Evolutionary conservation across 2,888 invertebrate genomes (phyloP).

Genomic region (Hypsopygia costalis): DNA sequence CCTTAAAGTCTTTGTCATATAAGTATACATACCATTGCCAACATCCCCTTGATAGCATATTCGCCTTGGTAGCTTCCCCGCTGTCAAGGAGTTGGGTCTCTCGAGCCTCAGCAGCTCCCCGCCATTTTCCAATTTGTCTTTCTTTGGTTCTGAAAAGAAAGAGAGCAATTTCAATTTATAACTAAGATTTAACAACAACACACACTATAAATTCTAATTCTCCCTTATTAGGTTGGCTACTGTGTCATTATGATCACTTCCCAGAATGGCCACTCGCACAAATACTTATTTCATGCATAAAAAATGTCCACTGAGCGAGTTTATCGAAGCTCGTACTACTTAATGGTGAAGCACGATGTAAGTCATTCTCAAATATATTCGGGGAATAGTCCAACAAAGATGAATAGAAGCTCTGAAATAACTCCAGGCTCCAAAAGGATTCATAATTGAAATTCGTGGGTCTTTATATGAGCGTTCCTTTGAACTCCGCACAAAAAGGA

Average conservation of each 20-base stretch:
- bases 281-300: no score
- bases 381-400: no score
- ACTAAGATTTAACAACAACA: not conserved
- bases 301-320: no score
- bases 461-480: not conserved
- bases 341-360: no score
- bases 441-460: not conserved
- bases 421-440: not conserved
- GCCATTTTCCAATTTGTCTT: conserved; percentile 92
- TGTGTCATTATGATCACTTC: no score
- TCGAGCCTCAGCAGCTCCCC: conserved; percentile 83
- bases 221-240: no score
- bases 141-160: conserved; percentile 91
- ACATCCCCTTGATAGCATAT: conserved; percentile 91
- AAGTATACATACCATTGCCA: conserved; percentile 37
- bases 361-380: no score
- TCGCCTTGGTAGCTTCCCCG: conserved; percentile 88
- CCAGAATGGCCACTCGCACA: no score
- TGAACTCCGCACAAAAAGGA: not conserved
- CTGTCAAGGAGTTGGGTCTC: conserved; percentile 89
- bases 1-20: no score
- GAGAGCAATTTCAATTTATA: conserved; percentile 18
- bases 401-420: no score
- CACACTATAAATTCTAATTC: no score
- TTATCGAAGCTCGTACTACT: no score